These are phyloP conservation scores for Saimiri boliviensis DNA, from an alignment of 2,113 vertebrate species.

Conservation along the genomic window DNA sequence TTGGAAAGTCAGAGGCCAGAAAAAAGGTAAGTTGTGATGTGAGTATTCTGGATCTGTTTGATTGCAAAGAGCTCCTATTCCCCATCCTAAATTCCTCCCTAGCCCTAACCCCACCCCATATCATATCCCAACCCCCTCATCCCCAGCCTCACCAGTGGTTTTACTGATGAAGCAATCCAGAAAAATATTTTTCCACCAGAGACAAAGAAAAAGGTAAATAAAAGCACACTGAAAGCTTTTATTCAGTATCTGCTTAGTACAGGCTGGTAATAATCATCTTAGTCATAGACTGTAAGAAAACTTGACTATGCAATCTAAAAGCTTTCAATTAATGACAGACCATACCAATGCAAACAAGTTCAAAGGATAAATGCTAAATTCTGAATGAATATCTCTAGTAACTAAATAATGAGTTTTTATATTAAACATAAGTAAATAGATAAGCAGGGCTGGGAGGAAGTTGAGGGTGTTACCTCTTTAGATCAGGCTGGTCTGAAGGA, in stretches of 20 bases:
- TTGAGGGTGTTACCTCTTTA: constrained; percentile 26
- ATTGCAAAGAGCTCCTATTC: not conserved
- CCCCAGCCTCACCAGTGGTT: not conserved
- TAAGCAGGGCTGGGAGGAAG: constrained; percentile 46
- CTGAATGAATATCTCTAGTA: constrained; percentile 21
- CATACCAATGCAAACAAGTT: constrained; percentile 43
- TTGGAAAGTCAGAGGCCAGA: not conserved
- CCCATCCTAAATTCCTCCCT: not conserved
- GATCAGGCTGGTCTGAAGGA: constrained; percentile 19
- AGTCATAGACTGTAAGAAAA: not conserved
- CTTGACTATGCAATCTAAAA: not conserved
- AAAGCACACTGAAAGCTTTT: not conserved
- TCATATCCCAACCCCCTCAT: not conserved
- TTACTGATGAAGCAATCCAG: not conserved
- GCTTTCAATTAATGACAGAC: constrained; percentile 18
- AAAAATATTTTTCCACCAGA: not conserved
- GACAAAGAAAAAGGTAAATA: not conserved
- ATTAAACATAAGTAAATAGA: constrained; percentile 50
- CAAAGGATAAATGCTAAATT: constrained; percentile 42
- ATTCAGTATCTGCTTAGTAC: not conserved
- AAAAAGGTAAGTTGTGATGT: not conserved
- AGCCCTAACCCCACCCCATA: not conserved
- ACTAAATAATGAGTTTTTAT: constrained; percentile 50
- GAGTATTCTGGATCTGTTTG: not conserved
- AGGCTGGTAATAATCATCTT: not conserved